Evolutionary conservation across 1,140 invertebrate genomes (phyloP), one percentile per base, ranked within the genome.

Genomic region (Platorchestia sp.): DNA sequence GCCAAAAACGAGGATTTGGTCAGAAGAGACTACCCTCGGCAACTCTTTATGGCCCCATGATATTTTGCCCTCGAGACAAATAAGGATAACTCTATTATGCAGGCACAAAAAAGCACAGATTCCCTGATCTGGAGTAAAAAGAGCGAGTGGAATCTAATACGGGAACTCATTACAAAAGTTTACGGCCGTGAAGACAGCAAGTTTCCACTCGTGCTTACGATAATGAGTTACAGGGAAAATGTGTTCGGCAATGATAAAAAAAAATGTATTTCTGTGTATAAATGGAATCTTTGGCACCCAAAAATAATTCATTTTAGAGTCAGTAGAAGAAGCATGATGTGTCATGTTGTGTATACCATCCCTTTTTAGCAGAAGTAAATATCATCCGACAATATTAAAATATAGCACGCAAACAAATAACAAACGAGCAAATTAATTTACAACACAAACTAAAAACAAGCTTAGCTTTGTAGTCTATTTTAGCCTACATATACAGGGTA

Each of bases 1-100:
- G 43, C 91, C 87, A 89, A 89, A 93, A 93, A 93, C 91, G 91
- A 93, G 91, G 91, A 93, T 93, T 93, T 45, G 91, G 91, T 93
- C 91, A 93, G 45, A 42, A 45, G 91, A 93, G 91, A 93, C 91
- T 93, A 93, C 91, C 91, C 91, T 44, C 10, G 87, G 36, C 91
- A 45, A 44, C 43, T 93, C 91, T 93, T 93, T 93, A 93, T 93
- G 45, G 91, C 40, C 91, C 41, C 91, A 93, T 47, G 45, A 93
- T 93, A 93, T 93, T 93, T 93, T 93, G 22, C 45, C 91, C 43
- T 93, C 43, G 91, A 45, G 43, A n/a, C 91, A 93, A 93, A 93
- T 93, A 47, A 93, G 45, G 43, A 93, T 93, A 93, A 93, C 45
- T 93, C 43, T 45, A 93, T 93, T 45, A 93, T 45, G 91, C 91